Conservation (phyloP, 2,113 vertebrate species). For the Tetraodon nigroviridis region DNA sequence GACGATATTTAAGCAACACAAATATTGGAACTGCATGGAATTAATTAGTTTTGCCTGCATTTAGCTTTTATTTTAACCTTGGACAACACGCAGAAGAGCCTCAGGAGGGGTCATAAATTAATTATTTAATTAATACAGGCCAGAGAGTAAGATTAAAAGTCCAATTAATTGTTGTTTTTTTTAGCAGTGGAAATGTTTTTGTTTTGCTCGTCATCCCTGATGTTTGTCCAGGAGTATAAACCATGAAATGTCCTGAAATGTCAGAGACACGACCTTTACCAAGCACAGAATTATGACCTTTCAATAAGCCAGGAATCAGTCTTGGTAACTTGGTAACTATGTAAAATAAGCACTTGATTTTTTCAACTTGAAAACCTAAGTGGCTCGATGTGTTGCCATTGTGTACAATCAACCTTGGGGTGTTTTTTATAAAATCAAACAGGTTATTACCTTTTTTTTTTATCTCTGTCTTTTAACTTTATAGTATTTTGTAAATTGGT, state of each 20-base stretch:
- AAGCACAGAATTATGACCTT: not conserved
- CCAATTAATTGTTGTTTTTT: slow-evolving; percentile 28
- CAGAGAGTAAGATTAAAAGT: slow-evolving; percentile 15
- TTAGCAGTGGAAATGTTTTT: not conserved
- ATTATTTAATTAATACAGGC: slow-evolving; percentile 12
- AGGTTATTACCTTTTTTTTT: too few relatives aligned
- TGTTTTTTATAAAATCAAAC: too few relatives aligned
- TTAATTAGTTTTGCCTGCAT: slow-evolving; percentile 16
- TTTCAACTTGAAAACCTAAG: too few relatives aligned
- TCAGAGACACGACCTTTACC: not conserved
- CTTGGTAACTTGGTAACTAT: too few relatives aligned
- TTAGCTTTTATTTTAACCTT: not conserved
- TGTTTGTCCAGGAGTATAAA: not conserved
- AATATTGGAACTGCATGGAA: slow-evolving; percentile 8
- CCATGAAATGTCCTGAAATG: not conserved
- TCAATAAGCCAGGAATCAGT: too few relatives aligned
- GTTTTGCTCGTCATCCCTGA: not conserved
- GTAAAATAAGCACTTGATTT: not conserved
- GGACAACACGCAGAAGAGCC: too few relatives aligned
- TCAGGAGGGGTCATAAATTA: not conserved
- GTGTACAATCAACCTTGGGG: too few relatives aligned
- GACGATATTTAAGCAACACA: slow-evolving; percentile 23
- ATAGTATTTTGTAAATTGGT: too few relatives aligned
- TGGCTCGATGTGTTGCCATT: too few relatives aligned
- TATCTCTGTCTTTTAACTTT: too few relatives aligned